phyloP scores from a whole-genome alignment of 2,797 vertebrate species.

The Enteromius unitaeniatus region DNA sequence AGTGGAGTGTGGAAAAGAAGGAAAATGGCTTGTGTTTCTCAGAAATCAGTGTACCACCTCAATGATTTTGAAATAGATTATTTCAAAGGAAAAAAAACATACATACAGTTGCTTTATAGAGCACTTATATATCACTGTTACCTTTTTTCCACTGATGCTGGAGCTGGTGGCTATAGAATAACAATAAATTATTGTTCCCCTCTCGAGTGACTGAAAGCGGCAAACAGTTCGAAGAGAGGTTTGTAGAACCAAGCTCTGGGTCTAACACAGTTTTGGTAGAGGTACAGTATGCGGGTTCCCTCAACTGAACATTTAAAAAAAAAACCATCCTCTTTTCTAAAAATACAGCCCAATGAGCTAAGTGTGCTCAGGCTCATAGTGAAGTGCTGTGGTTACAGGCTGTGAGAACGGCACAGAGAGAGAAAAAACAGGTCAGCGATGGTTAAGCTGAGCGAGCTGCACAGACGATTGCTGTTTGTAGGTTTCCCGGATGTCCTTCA shows the following conservation, averaged over 20 bases:
- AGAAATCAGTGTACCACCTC: background rate
- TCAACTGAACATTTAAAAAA: background rate
- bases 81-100: background rate
- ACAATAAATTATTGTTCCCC: background rate
- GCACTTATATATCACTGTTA: constrained; percentile 8
- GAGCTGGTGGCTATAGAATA: background rate
- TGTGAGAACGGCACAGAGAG: constrained; percentile 24
- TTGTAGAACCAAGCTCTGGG: background rate
- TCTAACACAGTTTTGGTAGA: background rate
- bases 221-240: background rate
- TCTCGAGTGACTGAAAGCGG: background rate
- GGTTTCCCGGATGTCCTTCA: constrained; percentile 73
- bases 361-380: constrained; percentile 6
- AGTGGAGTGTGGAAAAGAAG: background rate
- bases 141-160: background rate
- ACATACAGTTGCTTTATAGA: constrained; percentile 9
- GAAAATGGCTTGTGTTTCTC: background rate
- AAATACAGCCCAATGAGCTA: background rate
- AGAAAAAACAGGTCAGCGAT: constrained; percentile 53
- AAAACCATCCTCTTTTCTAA: constrained; percentile 37
- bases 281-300: background rate
- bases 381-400: constrained; percentile 30
- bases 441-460: constrained; percentile 72
- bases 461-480: constrained; percentile 71
- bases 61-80: background rate